Base-by-base conservation (phyloP, 2,888 invertebrate genomes). In the Nezara viridula region DNA sequence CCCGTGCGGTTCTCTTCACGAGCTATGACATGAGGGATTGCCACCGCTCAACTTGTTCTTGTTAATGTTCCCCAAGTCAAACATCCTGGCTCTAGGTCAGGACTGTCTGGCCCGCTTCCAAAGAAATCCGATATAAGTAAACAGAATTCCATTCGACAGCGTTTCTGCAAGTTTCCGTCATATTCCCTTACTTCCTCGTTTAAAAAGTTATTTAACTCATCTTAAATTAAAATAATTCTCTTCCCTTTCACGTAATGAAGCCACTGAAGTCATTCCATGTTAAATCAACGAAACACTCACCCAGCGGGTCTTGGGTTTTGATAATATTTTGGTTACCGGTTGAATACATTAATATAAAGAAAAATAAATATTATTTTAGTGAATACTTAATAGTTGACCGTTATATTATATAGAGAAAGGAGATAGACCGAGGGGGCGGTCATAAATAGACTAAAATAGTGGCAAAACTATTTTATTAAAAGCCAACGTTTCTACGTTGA, bases 41-140 rank as follows among this genome's bases (percentile, higher is more conserved):
- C 66, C 66, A 19, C 7, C 19, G 6, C 66, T 66, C 66, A 6
- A 32, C 66, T 32, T 16, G 27, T 16, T 32, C 66, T 73, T 37
- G 66, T 73, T 73, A 73, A 73, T 73, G 66, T 32, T 73, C 19
- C 16, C 27, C 60, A 60, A 73, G 66, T 73, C 66, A 73, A 73
- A 73, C 60, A 73, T 73, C 21, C 66, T 73, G 66, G 37, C 66
- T 73, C 66, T 73, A 73, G 66, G 66, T 73, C 66, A 73, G 32
- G 19, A 37, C 66, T 32, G 16, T 32, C 66, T 73, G 66, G 66
- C 66, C 19, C 1, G 7, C 32, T 73, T 73, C 66, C 66, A 73
- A 73, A 37, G 66, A 73, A 73, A 73, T 73, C 66, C 32, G 66
- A 73, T 73, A 32, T 19, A 6, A 2, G 66, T 37, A 32, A 73